These are phyloP conservation scores for Teinopalpus imperialis DNA, from an alignment of 2,888 invertebrate species.

Conservation along the genomic window DNA sequence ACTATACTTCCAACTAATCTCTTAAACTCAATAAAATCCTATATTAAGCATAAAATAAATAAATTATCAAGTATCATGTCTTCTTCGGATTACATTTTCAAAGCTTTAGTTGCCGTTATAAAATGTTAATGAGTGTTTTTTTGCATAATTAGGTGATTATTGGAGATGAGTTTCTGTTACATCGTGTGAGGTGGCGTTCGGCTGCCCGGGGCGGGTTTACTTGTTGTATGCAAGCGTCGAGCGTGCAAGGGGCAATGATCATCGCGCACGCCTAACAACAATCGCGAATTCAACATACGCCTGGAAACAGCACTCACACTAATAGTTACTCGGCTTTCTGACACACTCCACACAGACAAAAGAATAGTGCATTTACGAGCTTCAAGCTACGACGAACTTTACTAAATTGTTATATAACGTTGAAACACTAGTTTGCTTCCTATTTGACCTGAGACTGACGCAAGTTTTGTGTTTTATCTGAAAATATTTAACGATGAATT, in stretches of 20 bases:
- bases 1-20: too few relatives aligned
- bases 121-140: neutral
- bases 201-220: constrained; percentile 33
- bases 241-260: constrained; percentile 67
- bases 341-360: constrained; percentile 56
- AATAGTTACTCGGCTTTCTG: constrained; percentile 60
- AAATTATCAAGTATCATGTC: too few relatives aligned
- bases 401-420: constrained; percentile 13
- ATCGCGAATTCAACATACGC: constrained; percentile 75
- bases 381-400: constrained; percentile 53
- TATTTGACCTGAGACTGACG: neutral
- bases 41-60: too few relatives aligned
- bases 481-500: constrained; percentile 5
- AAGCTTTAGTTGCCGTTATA: constrained; percentile 2
- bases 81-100: too few relatives aligned
- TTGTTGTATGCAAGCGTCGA: constrained; percentile 9
- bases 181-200: constrained; percentile 50
- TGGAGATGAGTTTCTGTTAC: constrained; percentile 35
- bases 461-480: neutral
- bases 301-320: constrained; percentile 68
- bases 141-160: constrained; percentile 6
- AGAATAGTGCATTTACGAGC: constrained; percentile 47
- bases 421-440: neutral
- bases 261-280: constrained; percentile 67
- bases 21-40: too few relatives aligned